These are phyloP conservation scores for Nemapogon koenigi DNA, from an alignment of 2,888 invertebrate species.

Conservation along the genomic window DNA sequence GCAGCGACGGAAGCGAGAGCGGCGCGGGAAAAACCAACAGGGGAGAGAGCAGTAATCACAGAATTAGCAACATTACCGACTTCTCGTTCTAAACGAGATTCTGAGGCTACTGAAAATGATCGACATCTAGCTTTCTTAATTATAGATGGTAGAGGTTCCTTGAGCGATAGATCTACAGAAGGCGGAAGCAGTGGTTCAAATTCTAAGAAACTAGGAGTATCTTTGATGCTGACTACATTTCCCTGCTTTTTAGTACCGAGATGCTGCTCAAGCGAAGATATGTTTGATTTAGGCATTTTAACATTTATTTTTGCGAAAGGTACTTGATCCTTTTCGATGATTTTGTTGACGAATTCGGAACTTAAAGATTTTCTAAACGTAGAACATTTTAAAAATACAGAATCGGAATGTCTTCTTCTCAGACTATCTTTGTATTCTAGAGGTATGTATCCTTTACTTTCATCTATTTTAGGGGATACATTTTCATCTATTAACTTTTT, in stretches of 20 bases:
- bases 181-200: conserved; percentile 38
- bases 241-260: conserved; percentile 29
- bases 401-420: conserved; percentile 34
- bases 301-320: too few relatives aligned
- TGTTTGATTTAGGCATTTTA: too few relatives aligned
- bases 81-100: conserved; percentile 41
- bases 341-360: too few relatives aligned
- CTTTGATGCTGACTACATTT: conserved; percentile 58
- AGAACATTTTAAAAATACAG: conserved; percentile 25
- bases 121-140: conserved; percentile 30
- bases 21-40: conserved; percentile 56
- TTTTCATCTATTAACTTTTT: conserved; percentile 7
- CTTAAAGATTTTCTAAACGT: conserved; percentile 13
- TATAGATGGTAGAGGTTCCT: conserved; percentile 39
- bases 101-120: conserved; percentile 38
- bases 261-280: too few relatives aligned
- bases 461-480: conserved; percentile 5
- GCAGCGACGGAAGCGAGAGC: conserved; percentile 45
- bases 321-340: too few relatives aligned
- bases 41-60: conserved; percentile 64
- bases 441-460: neutral
- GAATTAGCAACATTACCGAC: conserved; percentile 65
- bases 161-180: conserved; percentile 34
- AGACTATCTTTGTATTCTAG: conserved; percentile 11
- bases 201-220: conserved; percentile 58